These are phyloP conservation scores for Acanthosepion lycidas DNA, from an alignment of 2,888 invertebrate genomes.

Conservation along the genomic window DNA sequence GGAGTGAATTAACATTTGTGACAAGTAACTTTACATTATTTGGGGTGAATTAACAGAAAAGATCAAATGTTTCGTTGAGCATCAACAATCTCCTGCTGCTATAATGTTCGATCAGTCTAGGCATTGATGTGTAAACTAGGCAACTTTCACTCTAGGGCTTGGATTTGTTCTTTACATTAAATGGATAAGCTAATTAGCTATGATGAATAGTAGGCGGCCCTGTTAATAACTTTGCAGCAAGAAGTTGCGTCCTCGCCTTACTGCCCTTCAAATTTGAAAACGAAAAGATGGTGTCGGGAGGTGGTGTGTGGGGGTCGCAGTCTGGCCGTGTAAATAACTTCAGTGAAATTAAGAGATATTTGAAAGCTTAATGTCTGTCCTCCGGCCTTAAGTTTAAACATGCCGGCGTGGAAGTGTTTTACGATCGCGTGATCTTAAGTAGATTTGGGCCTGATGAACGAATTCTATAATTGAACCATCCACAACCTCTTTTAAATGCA, in stretches of 20 bases:
- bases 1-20: too few relatives aligned
- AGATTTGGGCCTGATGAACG: not conserved
- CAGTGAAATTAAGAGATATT: not conserved
- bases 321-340: not conserved
- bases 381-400: not conserved
- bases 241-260: not conserved
- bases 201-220: too few relatives aligned
- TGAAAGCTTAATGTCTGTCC: not conserved
- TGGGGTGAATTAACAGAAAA: too few relatives aligned
- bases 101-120: too few relatives aligned
- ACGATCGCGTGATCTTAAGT: not conserved
- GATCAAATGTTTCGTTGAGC: too few relatives aligned
- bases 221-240: too few relatives aligned
- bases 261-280: not conserved
- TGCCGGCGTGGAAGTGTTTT: not conserved
- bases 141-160: too few relatives aligned
- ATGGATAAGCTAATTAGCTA: too few relatives aligned
- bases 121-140: too few relatives aligned
- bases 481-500: not conserved
- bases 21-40: too few relatives aligned
- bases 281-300: not conserved
- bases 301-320: not conserved
- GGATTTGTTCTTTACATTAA: too few relatives aligned
- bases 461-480: not conserved
- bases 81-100: too few relatives aligned